Base-by-base conservation (phyloP, 2,113 vertebrate genomes). In the Xerus inauris region DNA sequence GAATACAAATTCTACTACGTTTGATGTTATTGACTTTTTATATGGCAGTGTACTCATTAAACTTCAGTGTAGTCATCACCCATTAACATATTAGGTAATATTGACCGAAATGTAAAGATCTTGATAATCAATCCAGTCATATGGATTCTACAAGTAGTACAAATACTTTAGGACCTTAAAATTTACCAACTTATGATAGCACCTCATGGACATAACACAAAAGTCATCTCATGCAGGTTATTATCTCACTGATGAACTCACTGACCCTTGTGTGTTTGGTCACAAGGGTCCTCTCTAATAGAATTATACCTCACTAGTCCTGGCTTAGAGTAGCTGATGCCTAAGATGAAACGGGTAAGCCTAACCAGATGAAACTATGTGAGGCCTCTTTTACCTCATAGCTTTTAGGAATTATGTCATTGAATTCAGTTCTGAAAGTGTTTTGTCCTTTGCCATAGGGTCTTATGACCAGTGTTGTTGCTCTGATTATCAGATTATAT, bases 21-120 rank as follows among this genome's bases (percentile, higher is more conserved):
- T 84, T 94, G 38, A 49, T 5, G 35, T 54, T 88, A 67, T 76
- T 69, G 30, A 42, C 51, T 76, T 64, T 62, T 86, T 38, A 75
- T 88, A 73, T n/a, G 42, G 17, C 49, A 73, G 77, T 86, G 28
- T 79, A 69, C 35, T 80, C 45, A 77, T 69, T 89, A 97, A 95
- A 73, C 83, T 11, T 54, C 81, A 28, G 20, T 87, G 45, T 82
- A 85, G 32, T 72, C 83, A 91, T 16, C 13, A 91, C 73, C 6
- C 65, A 59, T 87, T 73, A 81, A 67, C n/a, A 38, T 59, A 72
- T 57, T 87, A 81, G 13, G 30, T 19, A 89, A 47, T 86, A 67
- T 90, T 76, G 59, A 75, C 14, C 75, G 28, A 80, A 76, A 42
- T 95, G n/a, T 72, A 75, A 93, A 59, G 59, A 77, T 62, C 1